Percentiles rank a stretch among this genome's conserved stretches.
Conservation (phyloP, 2,888 invertebrate genomes). For the Chirona hameri region DNA sequence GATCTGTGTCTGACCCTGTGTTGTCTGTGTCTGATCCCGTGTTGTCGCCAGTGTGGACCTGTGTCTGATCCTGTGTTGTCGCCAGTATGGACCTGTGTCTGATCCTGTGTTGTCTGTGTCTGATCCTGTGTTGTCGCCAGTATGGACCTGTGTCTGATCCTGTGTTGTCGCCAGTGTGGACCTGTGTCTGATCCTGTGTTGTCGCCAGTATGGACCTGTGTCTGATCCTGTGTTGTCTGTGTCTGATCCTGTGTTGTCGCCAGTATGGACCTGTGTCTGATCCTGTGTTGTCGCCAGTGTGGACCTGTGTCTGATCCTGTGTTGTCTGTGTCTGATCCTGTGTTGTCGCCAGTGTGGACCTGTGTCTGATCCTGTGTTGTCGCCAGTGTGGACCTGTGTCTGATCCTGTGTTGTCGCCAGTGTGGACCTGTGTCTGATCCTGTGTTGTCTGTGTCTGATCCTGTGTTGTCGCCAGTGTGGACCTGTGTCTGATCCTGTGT, state of each 20-base stretch:
- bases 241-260: no score
- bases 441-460: no score
- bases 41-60: neutral
- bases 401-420: no score
- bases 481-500: conserved; percentile 27
- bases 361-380: conserved; percentile 28
- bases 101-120: no score
- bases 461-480: neutral
- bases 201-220: no score
- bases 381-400: conserved; percentile 65
- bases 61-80: conserved; percentile 29
- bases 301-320: conserved; percentile 53
- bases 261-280: neutral
- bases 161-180: conserved; percentile 55
- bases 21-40: no score
- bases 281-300: conserved; percentile 52
- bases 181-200: no score
- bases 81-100: conserved; percentile 61
- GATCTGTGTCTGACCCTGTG: conserved; percentile 53
- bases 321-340: no score
- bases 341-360: neutral
- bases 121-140: no score
- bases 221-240: no score
- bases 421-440: no score
- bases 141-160: conserved; percentile 2